These are phyloP conservation scores for Ranitomeya imitator DNA, from an alignment of 2,113 vertebrate genomes.

Conservation along the genomic window DNA sequence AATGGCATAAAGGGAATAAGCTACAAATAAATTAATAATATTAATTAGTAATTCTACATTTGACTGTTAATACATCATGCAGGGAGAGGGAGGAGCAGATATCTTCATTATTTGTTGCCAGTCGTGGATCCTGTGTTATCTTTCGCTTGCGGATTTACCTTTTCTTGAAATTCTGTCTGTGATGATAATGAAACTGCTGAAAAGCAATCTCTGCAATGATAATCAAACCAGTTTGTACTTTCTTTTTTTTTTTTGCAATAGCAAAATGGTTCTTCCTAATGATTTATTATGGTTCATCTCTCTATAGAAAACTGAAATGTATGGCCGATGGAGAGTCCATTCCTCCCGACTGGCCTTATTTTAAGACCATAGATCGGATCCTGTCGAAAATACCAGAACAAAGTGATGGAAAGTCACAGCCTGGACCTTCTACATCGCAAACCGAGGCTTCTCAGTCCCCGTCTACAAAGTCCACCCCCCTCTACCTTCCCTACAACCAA, in stretches of 20 bases:
- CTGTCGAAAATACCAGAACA: slow-evolving; percentile 87
- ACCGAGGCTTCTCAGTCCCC: slow-evolving; percentile 81
- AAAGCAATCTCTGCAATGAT: too few species aligned
- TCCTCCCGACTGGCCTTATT: slow-evolving; percentile 93
- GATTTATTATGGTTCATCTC: slow-evolving; percentile 43
- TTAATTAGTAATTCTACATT: too few species aligned
- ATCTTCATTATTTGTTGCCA: not conserved
- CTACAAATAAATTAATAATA: too few species aligned
- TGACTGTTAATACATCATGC: not conserved
- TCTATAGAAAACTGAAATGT: slow-evolving; percentile 88
- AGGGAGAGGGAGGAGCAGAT: not conserved
- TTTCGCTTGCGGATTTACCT: too few species aligned
- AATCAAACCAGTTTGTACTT: too few species aligned
- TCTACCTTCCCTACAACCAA: slow-evolving; percentile 89
- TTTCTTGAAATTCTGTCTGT: too few species aligned
- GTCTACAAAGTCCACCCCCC: slow-evolving; percentile 79
- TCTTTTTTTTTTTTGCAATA: too few species aligned
- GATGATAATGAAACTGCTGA: too few species aligned
- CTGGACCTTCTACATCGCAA: slow-evolving; percentile 85
- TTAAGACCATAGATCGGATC: slow-evolving; percentile 92
- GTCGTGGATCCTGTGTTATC: not conserved
- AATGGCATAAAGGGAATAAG: too few species aligned
- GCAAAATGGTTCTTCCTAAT: not conserved
- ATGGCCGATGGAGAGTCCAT: slow-evolving; percentile 78
- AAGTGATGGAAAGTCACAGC: slow-evolving; percentile 77